Evolutionary conservation across 2,113 vertebrate genomes (phyloP), one percentile per base, ranked within the genome.

Genomic region (Arothron firmamentum): DNA sequence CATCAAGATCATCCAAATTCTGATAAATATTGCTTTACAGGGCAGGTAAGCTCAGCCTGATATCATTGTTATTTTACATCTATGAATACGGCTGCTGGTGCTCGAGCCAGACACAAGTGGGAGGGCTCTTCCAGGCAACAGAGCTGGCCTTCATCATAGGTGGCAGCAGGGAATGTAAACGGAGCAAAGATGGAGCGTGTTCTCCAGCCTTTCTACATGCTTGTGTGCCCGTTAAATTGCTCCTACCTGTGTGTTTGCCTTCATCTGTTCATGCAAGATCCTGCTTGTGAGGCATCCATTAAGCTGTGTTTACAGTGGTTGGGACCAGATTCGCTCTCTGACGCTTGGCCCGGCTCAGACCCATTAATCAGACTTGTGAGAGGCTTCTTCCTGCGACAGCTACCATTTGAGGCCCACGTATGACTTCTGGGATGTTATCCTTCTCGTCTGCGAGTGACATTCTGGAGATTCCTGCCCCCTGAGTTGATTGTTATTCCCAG

Each of bases 221-320:
- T 31, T 63, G 59, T 63, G 70, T 74, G 57, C 5, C 10, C 34
- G 13, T 67, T 34, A 63, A 69, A 71, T 69, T n/a, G 34, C 56
- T 46, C 53, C 23, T 67, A 31, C 68, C 62, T 75, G 66, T 62
- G 59, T 74, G 61, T 70, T 68, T 77, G 61, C 63, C 50, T 62
- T 23, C 42, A 18, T 50, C 62, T 6, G 19, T 52, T 51, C 41
- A 49, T 48, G 65, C 48, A 65, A 61, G 50, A 42, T 14, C 43
- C 18, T 21, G 42, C 48, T 56, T 80, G 31, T 16, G 19, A 53
- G 74, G 34, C 77, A 43, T 87, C 81, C 77, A 85, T 85, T 83
- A 82, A 43, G 63, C 25, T 46, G 58, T 87, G 89, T 90, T 90
- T 89, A 89, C 77, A 73, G 67, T 62, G 61, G 23, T 16, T 34